phyloP scores from a whole-genome alignment of 2,113 vertebrate genomes.

The Hepsetus odoe region DNA sequence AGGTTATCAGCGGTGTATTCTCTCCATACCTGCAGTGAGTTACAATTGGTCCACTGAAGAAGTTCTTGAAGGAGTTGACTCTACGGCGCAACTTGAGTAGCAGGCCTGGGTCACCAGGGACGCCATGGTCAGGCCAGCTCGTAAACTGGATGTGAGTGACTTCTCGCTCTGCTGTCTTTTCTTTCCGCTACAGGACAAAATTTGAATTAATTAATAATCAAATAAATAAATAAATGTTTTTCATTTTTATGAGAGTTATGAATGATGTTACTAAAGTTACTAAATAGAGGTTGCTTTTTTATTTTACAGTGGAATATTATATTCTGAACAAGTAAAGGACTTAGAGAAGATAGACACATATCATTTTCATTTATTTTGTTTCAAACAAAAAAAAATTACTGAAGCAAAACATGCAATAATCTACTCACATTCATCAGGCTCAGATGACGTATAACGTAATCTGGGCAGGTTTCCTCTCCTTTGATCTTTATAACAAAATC shows the following conservation, averaged over 20 bases:
- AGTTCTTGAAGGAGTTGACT: conserved; percentile 92
- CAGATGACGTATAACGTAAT: conserved; percentile 89
- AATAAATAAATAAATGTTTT: no score
- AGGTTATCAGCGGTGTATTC: background rate
- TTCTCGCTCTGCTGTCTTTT: conserved; percentile 83
- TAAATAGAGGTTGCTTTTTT: no score
- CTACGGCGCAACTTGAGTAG: conserved; percentile 91
- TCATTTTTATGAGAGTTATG: no score
- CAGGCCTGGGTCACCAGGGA: conserved; percentile 89
- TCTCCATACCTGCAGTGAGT: conserved; percentile 90
- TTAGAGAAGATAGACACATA: background rate
- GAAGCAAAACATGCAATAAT: background rate
- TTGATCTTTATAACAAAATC: conserved; percentile 85
- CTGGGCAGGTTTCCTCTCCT: conserved; percentile 83
- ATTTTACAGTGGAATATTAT: background rate
- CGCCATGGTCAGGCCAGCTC: conserved; percentile 97
- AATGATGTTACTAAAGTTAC: no score
- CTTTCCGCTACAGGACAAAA: conserved; percentile 76
- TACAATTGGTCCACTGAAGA: conserved; percentile 93
- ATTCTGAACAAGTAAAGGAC: background rate
- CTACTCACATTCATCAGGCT: conserved; percentile 83
- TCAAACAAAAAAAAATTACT: background rate
- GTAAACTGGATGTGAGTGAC: conserved; percentile 97
- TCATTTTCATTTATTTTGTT: background rate
- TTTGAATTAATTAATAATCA: background rate